These are phyloP conservation scores for Nipponacmea schrenckii DNA, from an alignment of 2,888 invertebrate species.

Conservation along the genomic window DNA sequence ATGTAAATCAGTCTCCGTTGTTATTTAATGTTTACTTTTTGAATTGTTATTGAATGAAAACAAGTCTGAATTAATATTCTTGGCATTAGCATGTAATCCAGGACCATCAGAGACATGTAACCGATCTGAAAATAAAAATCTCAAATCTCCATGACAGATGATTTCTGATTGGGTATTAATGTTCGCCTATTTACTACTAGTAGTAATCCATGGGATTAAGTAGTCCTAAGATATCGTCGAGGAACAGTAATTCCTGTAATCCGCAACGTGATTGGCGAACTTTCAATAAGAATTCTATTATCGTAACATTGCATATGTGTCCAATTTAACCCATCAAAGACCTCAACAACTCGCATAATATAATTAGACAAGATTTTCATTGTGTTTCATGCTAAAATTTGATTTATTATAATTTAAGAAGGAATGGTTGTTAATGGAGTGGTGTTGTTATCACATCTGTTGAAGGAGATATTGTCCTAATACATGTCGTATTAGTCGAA, in stretches of 20 bases:
- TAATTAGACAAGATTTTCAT: too few species aligned
- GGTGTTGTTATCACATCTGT: slow-evolving; percentile 4
- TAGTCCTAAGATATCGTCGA: slow-evolving; percentile 1
- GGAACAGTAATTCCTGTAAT: slow-evolving; percentile 3
- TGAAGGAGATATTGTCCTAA: neutral
- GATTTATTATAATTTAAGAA: slow-evolving; percentile 3
- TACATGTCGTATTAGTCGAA: too few species aligned
- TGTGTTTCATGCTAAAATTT: neutral
- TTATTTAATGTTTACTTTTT: too few species aligned
- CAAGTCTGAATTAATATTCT: too few species aligned
- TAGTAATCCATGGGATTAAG: neutral
- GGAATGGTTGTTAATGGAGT: neutral
- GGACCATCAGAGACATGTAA: too few species aligned
- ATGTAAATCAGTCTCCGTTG: too few species aligned
- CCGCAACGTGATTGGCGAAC: slow-evolving; percentile 4
- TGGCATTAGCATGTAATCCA: too few species aligned
- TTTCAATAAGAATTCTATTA: slow-evolving; percentile 7
- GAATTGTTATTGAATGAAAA: too few species aligned
- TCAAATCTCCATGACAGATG: neutral
- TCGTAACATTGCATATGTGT: slow-evolving; percentile 4
- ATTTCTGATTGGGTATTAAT: slow-evolving; percentile 7
- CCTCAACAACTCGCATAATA: neutral
- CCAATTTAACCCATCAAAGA: neutral
- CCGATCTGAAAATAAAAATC: too few species aligned
- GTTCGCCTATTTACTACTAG: slow-evolving; percentile 4